A percentile compares a stretch with the other conserved stretches of the same genome.
Evolutionary conservation across 2,888 invertebrate genomes (phyloP).

Genomic region (Isoperla grammatica): DNA sequence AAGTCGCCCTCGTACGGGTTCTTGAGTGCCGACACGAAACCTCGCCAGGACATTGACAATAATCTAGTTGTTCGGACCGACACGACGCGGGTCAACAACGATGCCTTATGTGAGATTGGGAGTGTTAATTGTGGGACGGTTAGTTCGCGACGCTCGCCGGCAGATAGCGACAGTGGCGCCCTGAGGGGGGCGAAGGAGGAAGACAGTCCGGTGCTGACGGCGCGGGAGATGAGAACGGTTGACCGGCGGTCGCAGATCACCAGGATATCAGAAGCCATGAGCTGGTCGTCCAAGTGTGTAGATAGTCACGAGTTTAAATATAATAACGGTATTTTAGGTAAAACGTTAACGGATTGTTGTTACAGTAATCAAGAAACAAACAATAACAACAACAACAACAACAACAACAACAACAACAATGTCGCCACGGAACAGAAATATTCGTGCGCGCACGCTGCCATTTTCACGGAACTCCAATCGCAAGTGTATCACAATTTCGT

Average conservation of each 20-base stretch:
- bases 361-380: conserved; percentile 9
- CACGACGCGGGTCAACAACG: no score
- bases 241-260: conserved; percentile 9
- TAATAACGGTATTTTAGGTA: conserved; percentile 3
- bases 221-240: conserved; percentile 2
- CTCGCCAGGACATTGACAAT: background rate
- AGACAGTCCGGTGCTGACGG: background rate
- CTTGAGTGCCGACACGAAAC: background rate
- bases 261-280: conserved; percentile 6
- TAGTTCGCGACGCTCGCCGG: background rate
- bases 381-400: conserved; percentile 20
- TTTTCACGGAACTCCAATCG: conserved; percentile 56
- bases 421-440: conserved; percentile 30
- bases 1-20: background rate
- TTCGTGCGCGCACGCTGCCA: conserved; percentile 59
- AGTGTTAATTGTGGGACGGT: conserved; percentile 14
- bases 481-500: conserved; percentile 56
- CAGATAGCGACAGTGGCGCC: background rate
- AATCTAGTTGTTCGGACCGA: no score
- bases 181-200: background rate
- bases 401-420: conserved; percentile 17
- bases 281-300: background rate
- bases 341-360: conserved; percentile 10
- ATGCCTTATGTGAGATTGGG: background rate
- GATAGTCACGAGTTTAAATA: conserved; percentile 11